Evolutionary conservation across 1,140 invertebrate genomes (phyloP), one percentile per base, ranked within the genome.

Genomic region (Zaprionus lachaisei): DNA sequence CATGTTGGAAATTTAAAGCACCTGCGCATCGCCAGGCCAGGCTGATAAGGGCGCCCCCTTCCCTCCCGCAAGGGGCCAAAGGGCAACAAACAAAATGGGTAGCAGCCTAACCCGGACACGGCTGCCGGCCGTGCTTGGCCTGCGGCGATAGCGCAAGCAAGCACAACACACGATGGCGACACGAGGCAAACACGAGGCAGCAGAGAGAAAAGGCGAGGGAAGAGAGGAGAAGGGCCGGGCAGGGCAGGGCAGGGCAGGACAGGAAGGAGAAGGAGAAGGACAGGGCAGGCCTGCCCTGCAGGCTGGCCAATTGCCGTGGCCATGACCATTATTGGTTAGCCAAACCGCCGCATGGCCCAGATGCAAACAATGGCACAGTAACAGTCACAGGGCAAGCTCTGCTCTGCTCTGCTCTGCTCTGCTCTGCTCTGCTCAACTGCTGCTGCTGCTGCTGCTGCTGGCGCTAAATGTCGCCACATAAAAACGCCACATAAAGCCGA

Each of bases 1-100:
- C 75, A 84, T 73, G 80, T 74, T 81, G 70, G 79, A 74, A 90
- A 90, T 89, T 90, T 81, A 90, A 89, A 84, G 85, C 84, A 89
- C 85, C 85, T 89, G 81, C 62, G 49, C 70, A 47, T 3, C 72
- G 82, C 73, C 81, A 44, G 72, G 51, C 61, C 34, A 55, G 55
- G 58, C 84, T 74, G 84, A 87, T 89, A 87, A 89, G n/a, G n/a
- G n/a, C 85, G 66, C 31, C 31, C 9, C 31, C 9, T 2, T 3
- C 0, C 31, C 31, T 2, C 9, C 28, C 1, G 28, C 7, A 9
- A 44, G n/a, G 41, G 5, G 7, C 41, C 77, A 81, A 70, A 61
- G 67, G 67, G 47, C 68, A 75, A 66, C 62, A 34, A 38, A 47
- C 41, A 47, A 58, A 47, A 66, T 44, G 20, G 20, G 5, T n/a